Conservation (phyloP, 2,797 vertebrate genomes). For the Pseudotriccus pelzelni region DNA sequence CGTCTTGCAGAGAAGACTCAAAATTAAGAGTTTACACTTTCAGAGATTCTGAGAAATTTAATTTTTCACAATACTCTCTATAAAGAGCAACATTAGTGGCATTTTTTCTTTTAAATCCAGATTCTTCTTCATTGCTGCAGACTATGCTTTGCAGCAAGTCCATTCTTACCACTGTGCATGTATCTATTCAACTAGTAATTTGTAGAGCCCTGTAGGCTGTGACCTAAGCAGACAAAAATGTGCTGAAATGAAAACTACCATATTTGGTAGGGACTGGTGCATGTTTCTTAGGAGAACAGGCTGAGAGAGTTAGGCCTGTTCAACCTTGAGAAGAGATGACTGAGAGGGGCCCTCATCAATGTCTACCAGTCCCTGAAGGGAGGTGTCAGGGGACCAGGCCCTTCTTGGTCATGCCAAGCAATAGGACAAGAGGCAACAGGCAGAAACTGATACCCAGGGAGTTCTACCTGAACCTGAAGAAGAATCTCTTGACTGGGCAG, state of each 20-base stretch:
- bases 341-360: neutral
- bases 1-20: neutral
- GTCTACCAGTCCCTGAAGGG: neutral
- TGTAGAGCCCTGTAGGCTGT: neutral
- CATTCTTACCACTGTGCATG: neutral
- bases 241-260: slow-evolving; percentile 15
- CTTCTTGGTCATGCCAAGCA: neutral
- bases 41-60: neutral
- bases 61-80: neutral
- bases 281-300: neutral
- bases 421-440: neutral
- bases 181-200: neutral
- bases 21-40: neutral
- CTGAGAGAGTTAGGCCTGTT: neutral
- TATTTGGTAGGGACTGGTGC: neutral
- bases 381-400: neutral
- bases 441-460: neutral
- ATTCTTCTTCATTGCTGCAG: neutral
- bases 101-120: neutral
- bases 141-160: neutral
- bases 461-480: neutral
- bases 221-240: slow-evolving; percentile 26
- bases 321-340: neutral
- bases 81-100: neutral
- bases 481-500: neutral